Evolutionary conservation across 2,113 vertebrate genomes (phyloP).

Genomic region (Meriones unguiculatus): DNA sequence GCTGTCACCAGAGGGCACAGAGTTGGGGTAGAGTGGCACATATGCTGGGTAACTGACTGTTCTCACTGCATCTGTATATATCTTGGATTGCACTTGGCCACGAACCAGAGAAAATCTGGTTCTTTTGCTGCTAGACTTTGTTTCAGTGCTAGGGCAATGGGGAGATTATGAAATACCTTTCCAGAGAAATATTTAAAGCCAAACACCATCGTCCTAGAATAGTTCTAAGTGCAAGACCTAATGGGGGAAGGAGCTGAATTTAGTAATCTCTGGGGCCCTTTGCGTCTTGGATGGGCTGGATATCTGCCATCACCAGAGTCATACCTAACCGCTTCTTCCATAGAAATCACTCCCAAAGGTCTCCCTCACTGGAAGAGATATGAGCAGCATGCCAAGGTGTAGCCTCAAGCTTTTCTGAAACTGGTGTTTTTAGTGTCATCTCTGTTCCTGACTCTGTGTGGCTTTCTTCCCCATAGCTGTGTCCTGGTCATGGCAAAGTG

Average conservation of each 20-base stretch:
- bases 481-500: neutral
- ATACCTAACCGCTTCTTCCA: conserved; percentile 60
- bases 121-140: conserved; percentile 43
- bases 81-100: conserved; percentile 53
- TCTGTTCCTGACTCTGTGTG: neutral
- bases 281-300: conserved; percentile 57
- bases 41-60: conserved; percentile 40
- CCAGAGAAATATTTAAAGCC: conserved; percentile 48
- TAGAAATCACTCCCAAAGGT: conserved; percentile 64
- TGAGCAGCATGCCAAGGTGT: conserved; percentile 62
- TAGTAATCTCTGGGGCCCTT: conserved; percentile 1
- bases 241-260: neutral
- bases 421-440: neutral
- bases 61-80: conserved; percentile 58
- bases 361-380: conserved; percentile 47
- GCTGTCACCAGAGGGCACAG: conserved; percentile 38
- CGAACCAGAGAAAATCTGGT: conserved; percentile 55
- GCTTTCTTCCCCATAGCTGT: neutral
- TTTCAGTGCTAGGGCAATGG: conserved; percentile 41
- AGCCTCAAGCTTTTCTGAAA: conserved; percentile 37
- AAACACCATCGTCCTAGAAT: conserved; percentile 44
- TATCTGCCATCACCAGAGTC: conserved; percentile 51
- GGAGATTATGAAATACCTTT: conserved; percentile 52
- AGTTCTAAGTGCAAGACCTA: neutral
- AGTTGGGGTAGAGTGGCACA: conserved; percentile 21